Percentiles rank a stretch among this genome's conserved stretches.
Conservation (phyloP, 2,797 vertebrate species). For the Lepilemur septentrionalis region DNA sequence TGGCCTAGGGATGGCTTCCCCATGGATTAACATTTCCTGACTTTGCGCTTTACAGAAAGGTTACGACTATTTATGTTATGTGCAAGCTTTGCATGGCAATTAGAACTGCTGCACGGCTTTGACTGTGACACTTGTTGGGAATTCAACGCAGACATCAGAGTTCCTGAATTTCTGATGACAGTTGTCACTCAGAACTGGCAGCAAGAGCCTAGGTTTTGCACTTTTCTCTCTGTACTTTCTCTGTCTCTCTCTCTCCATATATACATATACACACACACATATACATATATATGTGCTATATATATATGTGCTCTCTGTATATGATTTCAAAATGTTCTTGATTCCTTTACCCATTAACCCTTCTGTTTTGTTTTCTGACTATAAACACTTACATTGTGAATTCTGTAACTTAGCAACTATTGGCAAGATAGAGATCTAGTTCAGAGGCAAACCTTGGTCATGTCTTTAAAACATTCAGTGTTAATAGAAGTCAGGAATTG, state of each 20-base stretch:
- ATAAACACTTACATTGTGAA: constrained; percentile 36
- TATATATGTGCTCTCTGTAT: background rate
- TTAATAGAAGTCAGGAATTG: background rate
- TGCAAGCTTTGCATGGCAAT: constrained; percentile 81
- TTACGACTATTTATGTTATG: constrained; percentile 82
- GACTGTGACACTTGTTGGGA: constrained; percentile 74
- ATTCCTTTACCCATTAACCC: constrained; percentile 55
- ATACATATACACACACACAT: no score
- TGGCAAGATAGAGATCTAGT: constrained; percentile 19
- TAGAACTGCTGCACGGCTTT: constrained; percentile 71
- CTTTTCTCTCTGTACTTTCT: background rate
- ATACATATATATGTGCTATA: background rate
- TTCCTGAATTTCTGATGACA: constrained; percentile 81
- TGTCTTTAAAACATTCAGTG: background rate
- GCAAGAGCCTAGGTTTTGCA: constrained; percentile 67
- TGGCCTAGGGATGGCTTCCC: constrained; percentile 77
- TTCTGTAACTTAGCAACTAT: constrained; percentile 40
- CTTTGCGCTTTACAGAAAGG: constrained; percentile 84
- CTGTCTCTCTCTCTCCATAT: background rate
- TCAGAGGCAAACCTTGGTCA: background rate
- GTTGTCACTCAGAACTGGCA: constrained; percentile 72
- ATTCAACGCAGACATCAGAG: constrained; percentile 79
- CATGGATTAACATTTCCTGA: constrained; percentile 84
- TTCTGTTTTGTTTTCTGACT: constrained; percentile 46
- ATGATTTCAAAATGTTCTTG: background rate